Base-by-base conservation (phyloP, 23 tunicate genomes). In the Ascidia mentula region DNA sequence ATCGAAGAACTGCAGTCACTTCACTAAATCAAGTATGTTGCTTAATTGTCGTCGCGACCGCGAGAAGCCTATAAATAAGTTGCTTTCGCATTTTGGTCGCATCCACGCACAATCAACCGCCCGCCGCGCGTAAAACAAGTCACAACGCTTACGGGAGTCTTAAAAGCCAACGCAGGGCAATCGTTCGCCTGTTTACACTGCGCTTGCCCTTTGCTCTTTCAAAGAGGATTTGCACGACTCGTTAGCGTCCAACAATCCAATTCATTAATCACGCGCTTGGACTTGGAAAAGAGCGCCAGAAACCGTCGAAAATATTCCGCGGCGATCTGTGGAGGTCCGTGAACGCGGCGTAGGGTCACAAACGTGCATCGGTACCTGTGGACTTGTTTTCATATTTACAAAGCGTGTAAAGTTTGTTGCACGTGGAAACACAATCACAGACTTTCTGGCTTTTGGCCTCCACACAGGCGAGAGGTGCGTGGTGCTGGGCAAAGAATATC, bases 391-490 rank as follows among this genome's bases (percentile, higher is more conserved):
- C 65, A 53, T 53, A 53, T 53, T 53, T 53, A 53, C 65, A 53
- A 53, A 53, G 24, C 65, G 65, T 53, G 65, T 53, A 53, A 53
- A 53, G 65, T 53, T 53, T 53, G 65, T 53, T 53, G 65, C 65
- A 28, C 13, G 65, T 53, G 65, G 65, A 53, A 53, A 53, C 65
- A 53, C 65, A 53, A 53, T 53, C 65, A 53, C 65, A 53, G 65
- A 53, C 65, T 53, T 53, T 53, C 65, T 53, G 65, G 65, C 65
- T 53, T 53, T n/a, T 53, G 65, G 65, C 65, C 65, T 53, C 28
- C 65, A 28, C 65, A 28, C 65, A 28, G n/a, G n/a, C n/a, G n/a
- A n/a, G n/a, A n/a, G n/a, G n/a, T n/a, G n/a, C n/a, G n/a, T n/a
- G n/a, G n/a, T n/a, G n/a, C n/a, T n/a, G n/a, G n/a, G n/a, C n/a